Conservation (phyloP, 1,140 invertebrate genomes). For the Drosophila kikkawai region DNA sequence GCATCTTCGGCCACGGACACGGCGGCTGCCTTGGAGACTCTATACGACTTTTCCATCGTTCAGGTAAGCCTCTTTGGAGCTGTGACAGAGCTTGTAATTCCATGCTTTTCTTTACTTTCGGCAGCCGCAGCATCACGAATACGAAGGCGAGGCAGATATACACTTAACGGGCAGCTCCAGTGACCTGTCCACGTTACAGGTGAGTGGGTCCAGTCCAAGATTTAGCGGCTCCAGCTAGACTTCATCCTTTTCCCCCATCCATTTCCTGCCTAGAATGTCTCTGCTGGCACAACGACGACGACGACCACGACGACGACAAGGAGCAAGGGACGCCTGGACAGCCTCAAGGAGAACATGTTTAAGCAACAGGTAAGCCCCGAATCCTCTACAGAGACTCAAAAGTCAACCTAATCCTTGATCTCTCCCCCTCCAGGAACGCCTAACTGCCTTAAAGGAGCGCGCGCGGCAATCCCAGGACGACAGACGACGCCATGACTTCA, state of each 20-base stretch:
- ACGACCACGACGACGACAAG: slow-evolving; percentile 2
- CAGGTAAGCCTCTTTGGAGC: slow-evolving; percentile 14
- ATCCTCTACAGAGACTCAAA: too few species aligned
- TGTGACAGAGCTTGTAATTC: neutral
- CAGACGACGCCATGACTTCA: slow-evolving; percentile 41
- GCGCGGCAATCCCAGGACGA: slow-evolving; percentile 50
- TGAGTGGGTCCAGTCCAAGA: neutral
- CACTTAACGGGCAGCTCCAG: slow-evolving; percentile 37
- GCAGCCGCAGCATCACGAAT: slow-evolving; percentile 47
- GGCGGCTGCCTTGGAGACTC: slow-evolving; percentile 36
- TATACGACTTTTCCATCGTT: slow-evolving; percentile 35
- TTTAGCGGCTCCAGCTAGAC: too few species aligned
- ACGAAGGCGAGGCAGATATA: slow-evolving; percentile 45
- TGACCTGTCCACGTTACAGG: slow-evolving; percentile 54
- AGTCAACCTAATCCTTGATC: too few species aligned
- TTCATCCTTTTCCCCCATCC: neutral
- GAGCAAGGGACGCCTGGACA: slow-evolving; percentile 62
- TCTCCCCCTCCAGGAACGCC: slow-evolving; percentile 44
- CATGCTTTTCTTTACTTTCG: neutral
- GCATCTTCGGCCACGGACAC: slow-evolving; percentile 24
- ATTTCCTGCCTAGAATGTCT: slow-evolving; percentile 34
- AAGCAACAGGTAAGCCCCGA: slow-evolving; percentile 57
- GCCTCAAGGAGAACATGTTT: slow-evolving; percentile 63
- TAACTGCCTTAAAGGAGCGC: slow-evolving; percentile 64
- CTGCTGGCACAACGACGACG: slow-evolving; percentile 16